Evolutionary conservation across 2,113 vertebrate species (phyloP).

Genomic region (Cairina moschata): DNA sequence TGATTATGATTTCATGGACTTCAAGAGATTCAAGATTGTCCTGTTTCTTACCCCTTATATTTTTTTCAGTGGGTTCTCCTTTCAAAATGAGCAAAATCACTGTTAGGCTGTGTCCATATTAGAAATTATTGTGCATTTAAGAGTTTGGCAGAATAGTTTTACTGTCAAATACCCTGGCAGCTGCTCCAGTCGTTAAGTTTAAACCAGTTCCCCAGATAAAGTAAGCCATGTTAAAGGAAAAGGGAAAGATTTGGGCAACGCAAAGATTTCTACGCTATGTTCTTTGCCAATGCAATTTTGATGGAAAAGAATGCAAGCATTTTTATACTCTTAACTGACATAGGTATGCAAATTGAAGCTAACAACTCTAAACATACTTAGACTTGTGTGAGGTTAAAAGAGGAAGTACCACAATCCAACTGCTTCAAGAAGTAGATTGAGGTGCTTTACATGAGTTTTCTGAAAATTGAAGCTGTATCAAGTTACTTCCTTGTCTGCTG

Average conservation of each 20-base stretch:
- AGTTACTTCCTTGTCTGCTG: background rate
- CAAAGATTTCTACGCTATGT: background rate
- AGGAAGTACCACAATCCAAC: background rate
- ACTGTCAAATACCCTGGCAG: background rate
- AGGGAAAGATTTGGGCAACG: background rate
- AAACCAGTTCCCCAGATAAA: background rate
- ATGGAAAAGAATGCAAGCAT: background rate
- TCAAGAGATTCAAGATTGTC: background rate
- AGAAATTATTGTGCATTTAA: background rate
- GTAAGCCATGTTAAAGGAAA: background rate
- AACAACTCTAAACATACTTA: background rate
- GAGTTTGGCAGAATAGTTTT: background rate
- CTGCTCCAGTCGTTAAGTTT: background rate
- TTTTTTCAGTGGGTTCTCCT: background rate
- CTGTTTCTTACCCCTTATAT: background rate
- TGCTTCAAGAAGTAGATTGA: background rate
- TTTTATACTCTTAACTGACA: background rate
- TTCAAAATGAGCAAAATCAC: background rate
- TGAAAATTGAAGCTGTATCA: background rate
- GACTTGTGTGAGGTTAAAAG: background rate
- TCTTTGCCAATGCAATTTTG: background rate
- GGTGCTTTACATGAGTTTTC: background rate
- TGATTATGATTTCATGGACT: background rate
- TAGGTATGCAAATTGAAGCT: background rate
- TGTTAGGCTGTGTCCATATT: background rate